phyloP scores from a whole-genome alignment of 2,113 vertebrate genomes.

The Etia nguti region DNA sequence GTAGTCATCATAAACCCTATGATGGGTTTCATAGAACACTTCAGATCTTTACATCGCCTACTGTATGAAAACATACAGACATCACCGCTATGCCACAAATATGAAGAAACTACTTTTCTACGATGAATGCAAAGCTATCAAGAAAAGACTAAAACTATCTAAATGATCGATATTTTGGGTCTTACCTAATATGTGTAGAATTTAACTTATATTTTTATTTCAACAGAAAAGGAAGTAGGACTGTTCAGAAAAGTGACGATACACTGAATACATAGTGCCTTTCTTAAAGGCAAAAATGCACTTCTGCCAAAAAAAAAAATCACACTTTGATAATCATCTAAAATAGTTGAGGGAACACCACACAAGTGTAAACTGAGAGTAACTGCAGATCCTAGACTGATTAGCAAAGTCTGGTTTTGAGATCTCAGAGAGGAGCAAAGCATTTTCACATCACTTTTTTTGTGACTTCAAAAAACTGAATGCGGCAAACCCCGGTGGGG shows the following conservation, averaged over 20 bases:
- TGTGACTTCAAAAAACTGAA: neutral
- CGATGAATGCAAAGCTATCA: neutral
- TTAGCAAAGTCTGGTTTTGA: neutral
- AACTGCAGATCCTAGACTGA: neutral
- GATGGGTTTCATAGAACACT: neutral
- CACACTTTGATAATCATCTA: neutral
- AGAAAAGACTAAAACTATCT: neutral
- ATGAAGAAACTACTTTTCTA: neutral
- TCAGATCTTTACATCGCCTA: neutral
- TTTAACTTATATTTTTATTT: neutral
- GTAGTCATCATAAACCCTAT: slow-evolving; percentile 23
- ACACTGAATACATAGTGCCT: neutral
- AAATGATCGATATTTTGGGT: neutral
- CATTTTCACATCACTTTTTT: neutral
- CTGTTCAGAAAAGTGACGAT: neutral
- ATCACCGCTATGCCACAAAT: neutral
- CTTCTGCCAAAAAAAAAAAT: neutral
- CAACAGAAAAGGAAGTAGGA: neutral
- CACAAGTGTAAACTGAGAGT: neutral
- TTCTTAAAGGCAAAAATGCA: neutral
- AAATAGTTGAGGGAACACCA: neutral
- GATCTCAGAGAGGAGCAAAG: neutral
- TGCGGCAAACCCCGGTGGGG: neutral
- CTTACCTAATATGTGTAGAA: neutral
- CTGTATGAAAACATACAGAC: neutral